These are phyloP conservation scores for Synanthedon formicaeformis DNA, from an alignment of 2,888 invertebrate species.

Conservation along the genomic window DNA sequence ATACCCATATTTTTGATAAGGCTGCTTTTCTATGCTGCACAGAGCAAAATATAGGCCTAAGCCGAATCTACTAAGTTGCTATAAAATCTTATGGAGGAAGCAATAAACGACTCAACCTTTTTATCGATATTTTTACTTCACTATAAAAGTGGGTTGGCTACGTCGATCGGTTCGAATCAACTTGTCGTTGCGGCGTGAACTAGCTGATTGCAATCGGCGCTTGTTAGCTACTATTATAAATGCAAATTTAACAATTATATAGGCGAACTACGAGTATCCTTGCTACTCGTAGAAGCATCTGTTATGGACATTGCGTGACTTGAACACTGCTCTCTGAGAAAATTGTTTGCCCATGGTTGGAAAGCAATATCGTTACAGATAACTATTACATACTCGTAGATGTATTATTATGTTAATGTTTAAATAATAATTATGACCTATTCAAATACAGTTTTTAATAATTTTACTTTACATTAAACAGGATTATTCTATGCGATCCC, in stretches of 20 bases:
- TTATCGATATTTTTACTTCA: slow-evolving; percentile 11
- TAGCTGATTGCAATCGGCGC: slow-evolving; percentile 52
- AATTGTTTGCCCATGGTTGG: neutral
- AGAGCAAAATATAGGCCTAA: no score
- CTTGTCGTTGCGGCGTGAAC: slow-evolving; percentile 50
- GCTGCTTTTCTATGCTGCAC: no score
- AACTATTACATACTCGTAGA: no score
- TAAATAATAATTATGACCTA: no score
- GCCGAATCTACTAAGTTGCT: no score
- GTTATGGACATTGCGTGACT: neutral
- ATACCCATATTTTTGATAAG: no score
- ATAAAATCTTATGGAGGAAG: no score
- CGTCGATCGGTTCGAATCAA: slow-evolving; percentile 37
- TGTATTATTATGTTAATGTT: no score
- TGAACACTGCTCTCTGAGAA: neutral
- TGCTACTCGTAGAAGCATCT: neutral
- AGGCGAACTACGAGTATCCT: slow-evolving; percentile 7
- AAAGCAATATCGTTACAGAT: no score
- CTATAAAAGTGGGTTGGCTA: slow-evolving; percentile 21
- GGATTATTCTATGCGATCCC: no score
- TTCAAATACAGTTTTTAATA: no score
- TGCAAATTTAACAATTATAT: slow-evolving; percentile 61
- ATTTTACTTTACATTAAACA: no score
- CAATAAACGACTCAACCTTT: slow-evolving; percentile 2
- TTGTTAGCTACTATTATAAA: slow-evolving; percentile 58